Percentiles rank a stretch among this genome's conserved stretches.
Evolutionary conservation across 2,113 vertebrate genomes (phyloP).

Genomic region (Pseudopipra pipra): DNA sequence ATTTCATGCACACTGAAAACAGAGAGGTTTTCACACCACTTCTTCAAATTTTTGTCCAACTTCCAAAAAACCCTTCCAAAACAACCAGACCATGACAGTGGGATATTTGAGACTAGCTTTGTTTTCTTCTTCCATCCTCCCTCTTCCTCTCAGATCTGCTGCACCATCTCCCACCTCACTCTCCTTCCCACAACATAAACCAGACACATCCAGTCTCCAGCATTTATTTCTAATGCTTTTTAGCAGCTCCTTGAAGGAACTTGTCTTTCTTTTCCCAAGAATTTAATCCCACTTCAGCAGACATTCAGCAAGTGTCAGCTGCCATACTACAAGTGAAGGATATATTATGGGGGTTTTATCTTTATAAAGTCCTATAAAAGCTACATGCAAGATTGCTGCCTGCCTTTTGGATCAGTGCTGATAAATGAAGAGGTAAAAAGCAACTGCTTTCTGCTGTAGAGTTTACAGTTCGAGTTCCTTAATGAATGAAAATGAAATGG

Average conservation of each 20-base stretch:
- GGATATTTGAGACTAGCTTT: neutral
- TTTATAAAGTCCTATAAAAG: slow-evolving; percentile 20
- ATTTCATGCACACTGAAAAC: neutral
- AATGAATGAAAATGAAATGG: neutral
- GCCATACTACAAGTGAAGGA: neutral
- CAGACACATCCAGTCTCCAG: neutral
- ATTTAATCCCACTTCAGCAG: slow-evolving; percentile 12
- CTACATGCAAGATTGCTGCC: neutral
- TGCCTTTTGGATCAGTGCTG: neutral
- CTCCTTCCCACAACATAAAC: neutral
- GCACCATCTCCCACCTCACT: neutral
- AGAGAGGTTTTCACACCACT: neutral
- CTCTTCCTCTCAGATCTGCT: neutral
- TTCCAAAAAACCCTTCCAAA: neutral
- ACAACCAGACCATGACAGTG: neutral
- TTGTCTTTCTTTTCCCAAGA: neutral
- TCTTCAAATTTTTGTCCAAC: neutral
- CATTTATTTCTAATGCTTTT: neutral
- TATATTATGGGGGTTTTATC: neutral
- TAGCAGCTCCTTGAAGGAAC: neutral
- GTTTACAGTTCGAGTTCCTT: neutral
- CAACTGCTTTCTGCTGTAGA: neutral
- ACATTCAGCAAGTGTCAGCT: neutral
- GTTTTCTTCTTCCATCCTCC: neutral
- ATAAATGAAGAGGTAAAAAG: neutral